These are phyloP conservation scores for Rhyacichthys aspro DNA, from an alignment of 2,797 vertebrate species.

Conservation along the genomic window DNA sequence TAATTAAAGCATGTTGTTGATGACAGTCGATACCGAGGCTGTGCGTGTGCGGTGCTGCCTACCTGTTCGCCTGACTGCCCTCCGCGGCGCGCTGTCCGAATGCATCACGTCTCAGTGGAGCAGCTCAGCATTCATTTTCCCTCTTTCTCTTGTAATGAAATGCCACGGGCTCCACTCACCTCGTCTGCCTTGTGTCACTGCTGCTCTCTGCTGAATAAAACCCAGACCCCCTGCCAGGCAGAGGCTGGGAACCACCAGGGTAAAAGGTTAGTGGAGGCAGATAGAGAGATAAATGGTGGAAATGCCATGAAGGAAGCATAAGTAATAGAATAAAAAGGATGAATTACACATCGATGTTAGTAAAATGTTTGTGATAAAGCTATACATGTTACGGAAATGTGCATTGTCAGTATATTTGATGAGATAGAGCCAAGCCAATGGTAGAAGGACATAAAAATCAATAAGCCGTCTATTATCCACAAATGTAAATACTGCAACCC, in stretches of 20 bases:
- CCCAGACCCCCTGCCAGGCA: conserved; percentile 7
- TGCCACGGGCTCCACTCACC: conserved; percentile 54
- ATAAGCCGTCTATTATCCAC: too few species aligned
- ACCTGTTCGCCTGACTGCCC: conserved; percentile 41
- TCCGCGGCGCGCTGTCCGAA: conserved; percentile 37
- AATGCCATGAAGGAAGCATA: not conserved
- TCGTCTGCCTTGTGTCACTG: conserved; percentile 32
- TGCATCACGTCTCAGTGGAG: conserved; percentile 43
- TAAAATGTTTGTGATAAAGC: too few species aligned
- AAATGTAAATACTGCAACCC: too few species aligned
- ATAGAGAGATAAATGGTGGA: conserved; percentile 12
- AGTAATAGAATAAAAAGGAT: not conserved
- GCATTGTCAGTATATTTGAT: too few species aligned
- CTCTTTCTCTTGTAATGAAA: conserved; percentile 32
- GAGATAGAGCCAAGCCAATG: too few species aligned
- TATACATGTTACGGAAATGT: too few species aligned
- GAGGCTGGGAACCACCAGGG: conserved; percentile 2
- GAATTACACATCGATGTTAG: too few species aligned
- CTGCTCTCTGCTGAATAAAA: conserved; percentile 46
- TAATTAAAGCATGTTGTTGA: conserved; percentile 5
- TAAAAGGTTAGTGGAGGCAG: not conserved
- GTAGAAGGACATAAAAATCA: too few species aligned
- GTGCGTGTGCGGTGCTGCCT: conserved; percentile 21
- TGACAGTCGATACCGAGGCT: conserved; percentile 21
- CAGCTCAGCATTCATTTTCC: conserved; percentile 2